These are phyloP conservation scores for Stenodema calcarata DNA, from an alignment of 2,888 invertebrate species.

Conservation along the genomic window DNA sequence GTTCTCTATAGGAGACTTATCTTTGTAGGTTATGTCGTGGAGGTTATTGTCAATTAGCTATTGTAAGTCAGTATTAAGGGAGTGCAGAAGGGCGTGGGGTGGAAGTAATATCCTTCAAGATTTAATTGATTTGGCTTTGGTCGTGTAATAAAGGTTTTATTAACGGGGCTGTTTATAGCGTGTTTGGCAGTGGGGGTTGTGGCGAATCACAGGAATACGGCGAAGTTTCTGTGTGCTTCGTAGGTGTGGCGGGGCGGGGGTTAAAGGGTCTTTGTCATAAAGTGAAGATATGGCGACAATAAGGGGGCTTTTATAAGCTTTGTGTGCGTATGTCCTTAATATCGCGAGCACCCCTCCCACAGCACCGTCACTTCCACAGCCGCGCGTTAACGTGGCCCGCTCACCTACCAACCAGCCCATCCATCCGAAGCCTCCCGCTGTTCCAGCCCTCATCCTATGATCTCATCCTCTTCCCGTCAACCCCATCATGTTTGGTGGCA, in stretches of 20 bases:
- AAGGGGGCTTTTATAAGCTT: conserved; percentile 48
- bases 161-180: conserved; percentile 42
- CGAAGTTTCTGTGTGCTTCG: neutral
- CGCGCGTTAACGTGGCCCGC: neutral
- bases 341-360: conserved; percentile 8
- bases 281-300: conserved; percentile 48
- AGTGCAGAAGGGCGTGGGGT: conserved; percentile 6
- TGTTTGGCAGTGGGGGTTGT: conserved; percentile 9
- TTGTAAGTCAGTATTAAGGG: conserved; percentile 18
- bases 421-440: neutral
- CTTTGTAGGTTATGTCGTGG: conserved; percentile 24
- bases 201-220: neutral
- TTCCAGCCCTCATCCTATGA: neutral
- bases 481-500: neutral
- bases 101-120: conserved; percentile 32
- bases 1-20: conserved; percentile 21
- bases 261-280: conserved; percentile 39
- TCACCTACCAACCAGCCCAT: neutral
- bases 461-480: neutral
- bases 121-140: conserved; percentile 43
- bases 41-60: conserved; percentile 42
- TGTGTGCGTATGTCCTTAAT: conserved; percentile 36
- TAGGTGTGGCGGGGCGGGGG: neutral
- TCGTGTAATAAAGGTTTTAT: conserved; percentile 46
- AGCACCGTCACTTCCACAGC: neutral